Percentiles rank a stretch among this genome's conserved stretches.
phyloP scores from a whole-genome alignment of 2,888 invertebrate genomes.

The Leucania comma region DNA sequence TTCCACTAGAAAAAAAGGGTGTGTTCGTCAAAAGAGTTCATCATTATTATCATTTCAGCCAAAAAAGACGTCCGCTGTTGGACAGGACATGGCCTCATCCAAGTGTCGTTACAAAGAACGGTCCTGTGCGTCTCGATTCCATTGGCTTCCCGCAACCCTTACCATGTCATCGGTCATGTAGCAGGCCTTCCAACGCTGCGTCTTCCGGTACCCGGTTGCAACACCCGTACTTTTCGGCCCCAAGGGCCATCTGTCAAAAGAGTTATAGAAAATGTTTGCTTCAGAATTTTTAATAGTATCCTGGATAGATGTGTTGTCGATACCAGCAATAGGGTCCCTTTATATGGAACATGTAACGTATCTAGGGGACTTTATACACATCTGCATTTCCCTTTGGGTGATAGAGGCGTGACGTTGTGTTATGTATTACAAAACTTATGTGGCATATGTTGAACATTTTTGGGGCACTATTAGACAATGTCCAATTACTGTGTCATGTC shows the following conservation, averaged over 20 bases:
- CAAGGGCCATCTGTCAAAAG: not conserved
- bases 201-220: no score
- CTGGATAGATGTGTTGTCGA: not conserved
- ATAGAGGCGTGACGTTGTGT: not conserved
- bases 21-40: not conserved
- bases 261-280: not conserved
- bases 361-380: not conserved
- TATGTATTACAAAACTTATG: not conserved
- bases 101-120: no score
- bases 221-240: no score
- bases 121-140: no score
- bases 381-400: not conserved
- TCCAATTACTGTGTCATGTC: conserved; percentile 22
- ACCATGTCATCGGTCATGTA: no score
- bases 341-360: not conserved
- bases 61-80: no score
- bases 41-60: no score
- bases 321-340: not conserved
- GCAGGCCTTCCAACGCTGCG: no score
- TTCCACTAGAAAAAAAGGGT: no score
- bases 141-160: no score
- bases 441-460: conserved; percentile 12
- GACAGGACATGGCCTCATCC: no score
- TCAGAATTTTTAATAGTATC: not conserved
- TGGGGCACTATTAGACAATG: conserved; percentile 18